Evolutionary conservation across 2,888 invertebrate genomes (phyloP).

Genomic region (Craniophora ligustri): DNA sequence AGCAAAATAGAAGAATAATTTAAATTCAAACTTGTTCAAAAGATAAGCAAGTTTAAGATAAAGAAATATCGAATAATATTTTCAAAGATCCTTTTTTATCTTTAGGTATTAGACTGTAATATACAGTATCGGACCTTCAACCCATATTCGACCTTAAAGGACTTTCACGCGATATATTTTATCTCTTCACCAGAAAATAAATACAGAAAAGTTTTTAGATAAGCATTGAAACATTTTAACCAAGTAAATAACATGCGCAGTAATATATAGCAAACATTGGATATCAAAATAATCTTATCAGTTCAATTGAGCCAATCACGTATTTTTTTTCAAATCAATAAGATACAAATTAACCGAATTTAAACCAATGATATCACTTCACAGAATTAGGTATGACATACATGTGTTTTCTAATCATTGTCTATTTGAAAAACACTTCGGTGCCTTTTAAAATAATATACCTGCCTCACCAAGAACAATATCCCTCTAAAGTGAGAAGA

Average conservation of each 20-base stretch:
- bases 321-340: conserved; percentile 11
- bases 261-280: conserved; percentile 2
- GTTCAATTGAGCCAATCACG: conserved; percentile 10
- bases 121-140: neutral
- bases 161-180: too few relatives aligned
- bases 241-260: conserved; percentile 18
- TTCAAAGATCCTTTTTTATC: too few relatives aligned
- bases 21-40: too few relatives aligned
- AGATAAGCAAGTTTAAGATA: too few relatives aligned
- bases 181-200: conserved; percentile 5
- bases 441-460: too few relatives aligned
- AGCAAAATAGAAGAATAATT: too few relatives aligned
- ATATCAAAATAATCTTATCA: conserved; percentile 23
- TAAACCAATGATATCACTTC: conserved; percentile 5
- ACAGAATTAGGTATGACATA: conserved; percentile 2
- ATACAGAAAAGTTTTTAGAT: conserved; percentile 9
- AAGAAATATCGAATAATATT: too few relatives aligned
- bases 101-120: too few relatives aligned
- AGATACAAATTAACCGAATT: conserved; percentile 9
- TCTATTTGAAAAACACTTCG: too few relatives aligned
- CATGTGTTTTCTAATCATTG: conserved; percentile 19
- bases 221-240: conserved; percentile 4
- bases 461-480: too few relatives aligned
- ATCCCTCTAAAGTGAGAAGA: too few relatives aligned
- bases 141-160: too few relatives aligned